Conservation (phyloP, 2,113 vertebrate genomes). For the Phalacrocorax aristotelis region DNA sequence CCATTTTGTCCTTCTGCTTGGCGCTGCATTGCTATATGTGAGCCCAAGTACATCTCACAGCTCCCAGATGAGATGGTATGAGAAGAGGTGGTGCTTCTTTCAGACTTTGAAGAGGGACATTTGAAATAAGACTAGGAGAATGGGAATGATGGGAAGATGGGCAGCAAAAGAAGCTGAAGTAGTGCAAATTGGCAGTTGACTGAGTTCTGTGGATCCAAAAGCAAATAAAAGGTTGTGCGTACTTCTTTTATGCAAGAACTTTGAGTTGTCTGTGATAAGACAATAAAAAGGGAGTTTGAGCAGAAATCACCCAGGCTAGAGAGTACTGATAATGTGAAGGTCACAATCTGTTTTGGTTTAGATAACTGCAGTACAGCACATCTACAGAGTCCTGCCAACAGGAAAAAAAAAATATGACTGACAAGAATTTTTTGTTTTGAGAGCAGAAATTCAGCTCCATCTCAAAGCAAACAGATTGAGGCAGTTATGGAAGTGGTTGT, state of each 20-base stretch:
- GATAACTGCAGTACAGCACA: not conserved
- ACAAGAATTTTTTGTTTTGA: conserved; percentile 1
- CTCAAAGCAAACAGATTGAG: conserved; percentile 17
- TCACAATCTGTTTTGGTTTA: not conserved
- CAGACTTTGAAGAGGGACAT: not conserved
- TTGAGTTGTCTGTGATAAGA: not conserved
- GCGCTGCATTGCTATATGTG: not conserved
- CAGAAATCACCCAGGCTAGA: not conserved
- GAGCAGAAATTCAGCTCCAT: not conserved
- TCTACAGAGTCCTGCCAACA: not conserved
- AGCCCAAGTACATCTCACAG: not conserved
- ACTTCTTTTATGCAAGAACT: not conserved
- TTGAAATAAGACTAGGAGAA: not conserved
- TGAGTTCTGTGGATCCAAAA: not conserved
- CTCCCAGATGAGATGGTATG: not conserved
- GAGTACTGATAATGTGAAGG: not conserved
- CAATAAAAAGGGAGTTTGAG: not conserved
- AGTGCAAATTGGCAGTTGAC: not conserved
- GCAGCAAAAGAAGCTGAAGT: not conserved
- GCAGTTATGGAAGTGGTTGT: not conserved
- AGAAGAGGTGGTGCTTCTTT: not conserved
- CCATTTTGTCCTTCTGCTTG: not conserved
- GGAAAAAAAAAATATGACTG: not conserved
- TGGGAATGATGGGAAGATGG: not conserved
- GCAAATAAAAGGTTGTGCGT: not conserved